Base-by-base conservation (phyloP, 2,113 vertebrate genomes). In the Serranochromis macrocephalus region DNA sequence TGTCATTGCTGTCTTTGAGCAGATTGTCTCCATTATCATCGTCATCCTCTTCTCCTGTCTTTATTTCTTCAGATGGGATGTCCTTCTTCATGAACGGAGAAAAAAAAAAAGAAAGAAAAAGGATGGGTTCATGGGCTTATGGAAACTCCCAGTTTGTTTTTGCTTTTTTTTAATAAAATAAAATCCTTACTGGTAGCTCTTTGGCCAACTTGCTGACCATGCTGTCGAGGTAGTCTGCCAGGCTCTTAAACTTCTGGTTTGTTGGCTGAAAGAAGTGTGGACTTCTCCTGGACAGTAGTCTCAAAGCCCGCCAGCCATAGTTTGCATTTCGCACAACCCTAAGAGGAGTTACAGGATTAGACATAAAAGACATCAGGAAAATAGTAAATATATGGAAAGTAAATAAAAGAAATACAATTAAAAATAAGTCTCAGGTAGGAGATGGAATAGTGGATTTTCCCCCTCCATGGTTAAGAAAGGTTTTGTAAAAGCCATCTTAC, bases 191-290 rank as follows among this genome's bases (percentile, higher is more conserved):
- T 89, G 99, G 99, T 78, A 99, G 96, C 82, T 99, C 99, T 95
- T 99, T 99, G 88, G 99, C 99, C 95, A 99, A 95, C 90, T 99
- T 99, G 97, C 98, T 99, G 90, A 99, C 99, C 98, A 99, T 99
- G 91, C 98, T 99, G 96, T 99, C 98, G 5, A 99, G 96, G 89
- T 99, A 99, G 29, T 99, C 98, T 7, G 98, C 98, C 92, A 99
- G 96, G 94, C 98, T 99, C 94, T 99, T 99, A 94, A 99, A 99
- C 9, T 99, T 98, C 89, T 99, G 99, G 88, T 99, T 99, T 33
- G 98, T 99, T 58, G 98, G 98, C 88, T 99, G 99, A 93, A 99
- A 99, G 94, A 99, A 99, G 93, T 99, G 98, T 4, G 99, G 99
- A 92, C 99, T 99, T 93, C 98, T 97, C 80, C 98, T 96, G 82